Base-by-base conservation (phyloP, 2,113 vertebrate genomes). In the Brachyhypopomus gauderio region DNA sequence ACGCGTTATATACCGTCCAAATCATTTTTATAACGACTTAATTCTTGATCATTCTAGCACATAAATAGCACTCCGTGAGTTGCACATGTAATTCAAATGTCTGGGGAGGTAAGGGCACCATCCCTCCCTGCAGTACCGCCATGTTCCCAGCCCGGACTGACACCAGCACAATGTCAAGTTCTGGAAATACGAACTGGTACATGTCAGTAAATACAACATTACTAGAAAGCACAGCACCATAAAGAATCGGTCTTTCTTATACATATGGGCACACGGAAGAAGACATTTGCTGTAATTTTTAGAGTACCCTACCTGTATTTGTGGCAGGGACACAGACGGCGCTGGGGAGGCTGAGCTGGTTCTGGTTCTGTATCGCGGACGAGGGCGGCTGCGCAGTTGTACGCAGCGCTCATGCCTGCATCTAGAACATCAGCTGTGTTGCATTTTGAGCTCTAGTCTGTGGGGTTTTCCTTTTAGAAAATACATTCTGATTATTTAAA, bases 121-220 rank as follows among this genome's bases (percentile, higher is more conserved):
- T 76, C 75, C 30, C 36, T 81, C 84, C 27, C 79, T 84, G 84
- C 83, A 81, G 59, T 78, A 84, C 87, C 90, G 89, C 92, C 91
- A 92, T 93, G 85, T 91, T 92, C 87, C 84, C 84, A 82, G 88
- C 82, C 59, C 30, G 48, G 64, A 77, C 80, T 63, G 77, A 52
- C 16, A 69, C 16, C 80, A 87, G 72, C 82, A 78, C 79, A 86
- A 83, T 82, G 86, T 79, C 80, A 75, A 71, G 66, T 30, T 11
- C 75, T 62, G 36, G n/a, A 55, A 36, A 19, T 52, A 41, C 20
- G 55, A 36, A 19, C 36, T 30, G 48, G 25, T 25, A 27, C 14
- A 64, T n/a, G 9, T 73, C 7, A 34, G 12, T 5, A 56, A 19
- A n/a, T n/a, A 36, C 30, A 73, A 36, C 20, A 56, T 0, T 52